These are phyloP conservation scores for Orbicella faveolata DNA, from an alignment of 64 coral and sea anemone genomes.

Conservation along the genomic window DNA sequence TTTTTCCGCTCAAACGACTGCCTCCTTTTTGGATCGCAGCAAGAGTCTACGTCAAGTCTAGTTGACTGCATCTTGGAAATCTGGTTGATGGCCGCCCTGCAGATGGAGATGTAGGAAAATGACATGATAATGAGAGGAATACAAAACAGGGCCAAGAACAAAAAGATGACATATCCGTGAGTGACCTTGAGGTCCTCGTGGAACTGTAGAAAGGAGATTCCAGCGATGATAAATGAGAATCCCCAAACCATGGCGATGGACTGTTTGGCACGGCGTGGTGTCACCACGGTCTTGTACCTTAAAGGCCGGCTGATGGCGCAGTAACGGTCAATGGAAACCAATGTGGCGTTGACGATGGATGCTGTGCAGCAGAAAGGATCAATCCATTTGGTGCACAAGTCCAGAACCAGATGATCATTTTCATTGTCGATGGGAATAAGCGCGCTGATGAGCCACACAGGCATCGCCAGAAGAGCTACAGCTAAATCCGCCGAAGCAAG, in stretches of 20 bases:
- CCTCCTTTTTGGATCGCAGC: conserved; percentile 40
- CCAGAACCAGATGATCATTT: neutral
- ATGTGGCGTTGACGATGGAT: conserved; percentile 79
- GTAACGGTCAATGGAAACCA: conserved; percentile 86
- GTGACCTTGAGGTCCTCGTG: conserved; percentile 18
- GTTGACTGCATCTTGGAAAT: conserved; percentile 72
- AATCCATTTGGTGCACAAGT: conserved; percentile 71
- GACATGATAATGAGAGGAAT: conserved; percentile 72
- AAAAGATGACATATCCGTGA: conserved; percentile 68
- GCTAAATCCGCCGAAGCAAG: conserved; percentile 80
- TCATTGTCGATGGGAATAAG: conserved; percentile 46
- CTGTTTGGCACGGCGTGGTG: conserved; percentile 61
- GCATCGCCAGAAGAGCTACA: conserved; percentile 81
- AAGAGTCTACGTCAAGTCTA: neutral
- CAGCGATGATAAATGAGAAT: conserved; percentile 45
- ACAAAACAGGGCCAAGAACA: conserved; percentile 74
- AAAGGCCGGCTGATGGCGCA: conserved; percentile 78
- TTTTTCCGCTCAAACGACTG: conserved; percentile 66
- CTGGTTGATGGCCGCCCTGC: conserved; percentile 76
- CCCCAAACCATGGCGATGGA: conserved; percentile 71
- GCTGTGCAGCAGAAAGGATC: conserved; percentile 82
- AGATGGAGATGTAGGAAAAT: conserved; percentile 83
- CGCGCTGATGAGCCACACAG: conserved; percentile 55
- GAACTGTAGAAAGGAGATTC: conserved; percentile 73
- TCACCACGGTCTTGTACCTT: conserved; percentile 71